A percentile compares a stretch with the other conserved stretches of the same genome.
phyloP scores from a whole-genome alignment of 2,113 vertebrate genomes.

The Nettapus auritus region DNA sequence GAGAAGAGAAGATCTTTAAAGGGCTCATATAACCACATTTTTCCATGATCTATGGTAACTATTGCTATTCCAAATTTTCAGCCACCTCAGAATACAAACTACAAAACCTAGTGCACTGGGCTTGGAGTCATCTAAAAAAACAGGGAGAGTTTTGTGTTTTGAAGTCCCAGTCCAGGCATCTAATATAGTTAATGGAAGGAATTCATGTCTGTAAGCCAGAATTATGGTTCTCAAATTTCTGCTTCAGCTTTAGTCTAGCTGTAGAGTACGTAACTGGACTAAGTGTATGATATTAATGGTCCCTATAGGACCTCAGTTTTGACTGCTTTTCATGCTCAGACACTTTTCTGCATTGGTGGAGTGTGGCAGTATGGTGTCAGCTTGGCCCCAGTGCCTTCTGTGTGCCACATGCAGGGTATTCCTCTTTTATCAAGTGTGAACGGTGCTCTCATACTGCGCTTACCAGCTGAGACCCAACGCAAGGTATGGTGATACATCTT shows the following conservation, averaged over 20 bases:
- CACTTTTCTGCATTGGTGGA: neutral
- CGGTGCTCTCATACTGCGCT: accelerated
- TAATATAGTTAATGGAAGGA: neutral
- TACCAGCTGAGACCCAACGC: neutral
- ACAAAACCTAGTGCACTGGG: neutral
- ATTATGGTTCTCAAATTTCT: neutral
- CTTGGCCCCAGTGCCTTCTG: neutral
- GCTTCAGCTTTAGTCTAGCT: neutral
- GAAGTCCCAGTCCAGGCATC: neutral
- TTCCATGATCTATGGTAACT: neutral
- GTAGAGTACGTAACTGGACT: neutral
- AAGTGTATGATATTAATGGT: neutral
- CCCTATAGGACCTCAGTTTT: neutral
- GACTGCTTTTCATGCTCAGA: neutral
- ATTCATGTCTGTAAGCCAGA: neutral
- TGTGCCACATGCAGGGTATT: neutral
- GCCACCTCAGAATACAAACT: neutral
- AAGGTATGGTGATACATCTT: accelerated
- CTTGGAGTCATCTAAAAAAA: neutral
- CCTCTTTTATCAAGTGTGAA: accelerated
- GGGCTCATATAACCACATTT: neutral
- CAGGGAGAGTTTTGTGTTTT: neutral
- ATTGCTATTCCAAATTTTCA: neutral
- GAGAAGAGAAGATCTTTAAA: neutral
- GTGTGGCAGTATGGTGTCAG: neutral